phyloP scores from a whole-genome alignment of 2,888 invertebrate species.

The Chaetogeoica ovagalla region DNA sequence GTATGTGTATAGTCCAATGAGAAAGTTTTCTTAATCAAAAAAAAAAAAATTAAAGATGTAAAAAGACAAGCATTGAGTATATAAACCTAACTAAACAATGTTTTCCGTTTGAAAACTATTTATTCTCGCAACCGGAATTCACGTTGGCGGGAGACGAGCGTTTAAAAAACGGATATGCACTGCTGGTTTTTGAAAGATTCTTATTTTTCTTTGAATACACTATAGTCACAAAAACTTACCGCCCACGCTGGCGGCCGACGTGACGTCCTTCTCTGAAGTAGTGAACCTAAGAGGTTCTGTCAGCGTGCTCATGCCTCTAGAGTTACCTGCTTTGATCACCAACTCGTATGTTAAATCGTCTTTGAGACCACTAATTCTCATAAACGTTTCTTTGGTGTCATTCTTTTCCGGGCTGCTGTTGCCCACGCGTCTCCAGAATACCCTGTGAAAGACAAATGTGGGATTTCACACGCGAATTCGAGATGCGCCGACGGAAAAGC shows the following conservation, averaged over 20 bases:
- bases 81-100: slow-evolving; percentile 4
- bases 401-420: slow-evolving; percentile 66
- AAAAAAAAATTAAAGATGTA: slow-evolving; percentile 6
- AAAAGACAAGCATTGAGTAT: not conserved
- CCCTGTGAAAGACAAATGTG: slow-evolving; percentile 60
- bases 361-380: slow-evolving; percentile 71
- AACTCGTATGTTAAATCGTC: slow-evolving; percentile 77
- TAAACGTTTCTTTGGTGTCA: slow-evolving; percentile 74
- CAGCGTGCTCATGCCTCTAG: slow-evolving; percentile 74
- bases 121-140: not conserved
- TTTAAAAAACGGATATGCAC: not conserved
- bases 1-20: not conserved
- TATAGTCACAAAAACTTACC: slow-evolving; percentile 56
- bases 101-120: slow-evolving; percentile 8
- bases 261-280: slow-evolving; percentile 73
- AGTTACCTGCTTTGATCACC: slow-evolving; percentile 80
- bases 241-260: slow-evolving; percentile 65
- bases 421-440: slow-evolving; percentile 77
- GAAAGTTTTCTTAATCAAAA: slow-evolving; percentile 17
- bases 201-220: not conserved
- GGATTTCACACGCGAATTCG: no score
- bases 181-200: not conserved
- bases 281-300: slow-evolving; percentile 75
- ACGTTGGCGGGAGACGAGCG: not conserved
- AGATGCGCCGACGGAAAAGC: not conserved